These are phyloP conservation scores for Elachura formosa DNA, from an alignment of 2,113 vertebrate genomes.

Conservation along the genomic window DNA sequence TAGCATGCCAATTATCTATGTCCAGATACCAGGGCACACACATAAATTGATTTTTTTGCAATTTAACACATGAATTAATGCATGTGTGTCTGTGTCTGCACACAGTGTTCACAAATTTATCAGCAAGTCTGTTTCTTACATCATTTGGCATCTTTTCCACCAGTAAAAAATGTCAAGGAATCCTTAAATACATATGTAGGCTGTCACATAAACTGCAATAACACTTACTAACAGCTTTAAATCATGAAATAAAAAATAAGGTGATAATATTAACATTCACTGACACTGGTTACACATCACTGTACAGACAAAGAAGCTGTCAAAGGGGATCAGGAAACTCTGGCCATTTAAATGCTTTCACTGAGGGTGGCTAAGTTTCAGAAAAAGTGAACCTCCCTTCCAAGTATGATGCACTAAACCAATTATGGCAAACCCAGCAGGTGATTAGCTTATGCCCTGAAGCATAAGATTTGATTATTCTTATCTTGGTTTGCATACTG, in stretches of 20 bases:
- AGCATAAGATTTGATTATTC: conserved; percentile 60
- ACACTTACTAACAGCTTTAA: not conserved
- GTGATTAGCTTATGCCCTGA: conserved; percentile 53
- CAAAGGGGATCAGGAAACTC: conserved; percentile 4
- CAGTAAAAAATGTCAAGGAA: not conserved
- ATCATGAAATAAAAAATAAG: not conserved
- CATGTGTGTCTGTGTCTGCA: not conserved
- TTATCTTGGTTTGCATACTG: conserved; percentile 29
- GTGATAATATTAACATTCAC: not conserved
- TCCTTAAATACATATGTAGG: not conserved
- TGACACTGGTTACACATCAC: not conserved
- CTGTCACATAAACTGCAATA: not conserved
- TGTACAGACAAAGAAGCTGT: not conserved
- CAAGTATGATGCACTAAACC: conserved; percentile 13
- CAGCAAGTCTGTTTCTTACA: not conserved
- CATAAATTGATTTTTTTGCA: conserved; percentile 25
- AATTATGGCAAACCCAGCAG: conserved; percentile 40
- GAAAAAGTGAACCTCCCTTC: conserved; percentile 3
- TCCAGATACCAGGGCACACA: conserved; percentile 5
- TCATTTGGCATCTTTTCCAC: not conserved
- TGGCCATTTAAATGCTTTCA: not conserved
- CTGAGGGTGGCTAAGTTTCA: not conserved
- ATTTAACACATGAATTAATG: not conserved
- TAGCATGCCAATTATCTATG: not conserved
- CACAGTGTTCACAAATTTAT: not conserved